phyloP scores from a whole-genome alignment of 2,888 invertebrate genomes.

The Diachrysia chrysitis region DNA sequence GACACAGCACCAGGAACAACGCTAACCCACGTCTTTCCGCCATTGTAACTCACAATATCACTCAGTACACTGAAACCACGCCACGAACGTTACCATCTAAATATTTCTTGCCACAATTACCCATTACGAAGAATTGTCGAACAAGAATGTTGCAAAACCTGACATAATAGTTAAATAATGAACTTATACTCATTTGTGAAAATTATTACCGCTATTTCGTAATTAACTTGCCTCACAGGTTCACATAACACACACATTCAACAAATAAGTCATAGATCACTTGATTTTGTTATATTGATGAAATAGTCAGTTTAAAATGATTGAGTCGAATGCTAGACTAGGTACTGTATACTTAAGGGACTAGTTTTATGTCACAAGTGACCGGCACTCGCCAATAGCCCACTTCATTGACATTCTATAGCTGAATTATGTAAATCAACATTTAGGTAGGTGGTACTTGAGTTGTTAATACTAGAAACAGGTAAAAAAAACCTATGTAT shows the following conservation, averaged over 20 bases:
- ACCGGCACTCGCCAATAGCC: neutral
- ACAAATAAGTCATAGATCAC: neutral
- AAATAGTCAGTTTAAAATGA: neutral
- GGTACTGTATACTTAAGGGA: neutral
- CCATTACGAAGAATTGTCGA: slow-evolving; percentile 14
- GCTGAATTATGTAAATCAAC: neutral
- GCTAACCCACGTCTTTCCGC: slow-evolving; percentile 62
- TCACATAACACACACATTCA: neutral
- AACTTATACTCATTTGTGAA: slow-evolving; percentile 23
- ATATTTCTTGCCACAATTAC: slow-evolving; percentile 22
- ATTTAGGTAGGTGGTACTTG: neutral
- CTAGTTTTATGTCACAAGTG: slow-evolving; percentile 5
- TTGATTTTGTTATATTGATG: neutral
- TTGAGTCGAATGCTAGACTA: neutral
- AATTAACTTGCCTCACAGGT: slow-evolving; percentile 18
- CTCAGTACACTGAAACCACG: slow-evolving; percentile 56
- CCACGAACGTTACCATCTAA: slow-evolving; percentile 25
- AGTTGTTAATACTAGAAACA: neutral
- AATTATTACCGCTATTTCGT: slow-evolving; percentile 22
- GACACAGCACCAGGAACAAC: slow-evolving; percentile 63
- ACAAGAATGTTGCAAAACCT: slow-evolving; percentile 49
- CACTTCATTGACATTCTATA: neutral
- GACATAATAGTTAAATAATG: slow-evolving; percentile 29
- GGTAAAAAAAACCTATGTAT: too few relatives aligned
- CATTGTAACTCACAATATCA: slow-evolving; percentile 65